A percentile compares a stretch with the other conserved stretches of the same genome.
Conservation (phyloP, 2,113 vertebrate genomes). For the Sterrhoptilus dennistouni region DNA sequence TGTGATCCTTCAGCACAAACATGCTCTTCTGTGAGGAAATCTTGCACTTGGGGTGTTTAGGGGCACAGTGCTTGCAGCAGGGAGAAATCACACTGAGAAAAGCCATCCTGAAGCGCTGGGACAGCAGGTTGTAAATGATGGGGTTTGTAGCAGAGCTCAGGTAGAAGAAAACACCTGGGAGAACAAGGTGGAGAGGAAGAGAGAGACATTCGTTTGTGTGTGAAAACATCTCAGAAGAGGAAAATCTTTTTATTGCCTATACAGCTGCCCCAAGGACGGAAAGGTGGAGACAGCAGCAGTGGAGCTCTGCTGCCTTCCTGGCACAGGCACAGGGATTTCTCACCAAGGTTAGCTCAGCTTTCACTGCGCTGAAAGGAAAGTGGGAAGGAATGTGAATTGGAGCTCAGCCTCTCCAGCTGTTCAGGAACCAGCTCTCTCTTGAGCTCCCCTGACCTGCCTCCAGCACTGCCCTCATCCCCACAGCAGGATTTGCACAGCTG, state of each 20-base stretch:
- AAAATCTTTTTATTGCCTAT: neutral
- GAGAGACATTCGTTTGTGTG: neutral
- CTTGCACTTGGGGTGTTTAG: neutral
- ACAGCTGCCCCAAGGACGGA: neutral
- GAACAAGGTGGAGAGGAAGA: neutral
- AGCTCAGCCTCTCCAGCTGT: neutral
- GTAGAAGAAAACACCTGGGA: slow-evolving; percentile 80
- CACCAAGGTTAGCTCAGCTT: neutral
- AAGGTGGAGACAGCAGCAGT: neutral
- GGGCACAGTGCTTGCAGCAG: slow-evolving; percentile 37
- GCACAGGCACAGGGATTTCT: neutral
- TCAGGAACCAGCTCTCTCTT: neutral
- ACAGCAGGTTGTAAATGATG: slow-evolving; percentile 80
- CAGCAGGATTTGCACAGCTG: slow-evolving; percentile 3
- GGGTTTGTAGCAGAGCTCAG: slow-evolving; percentile 81
- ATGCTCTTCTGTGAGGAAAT: slow-evolving; percentile 33
- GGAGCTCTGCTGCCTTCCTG: neutral
- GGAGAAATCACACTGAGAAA: slow-evolving; percentile 70
- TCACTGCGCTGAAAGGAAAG: neutral
- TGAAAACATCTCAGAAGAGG: neutral
- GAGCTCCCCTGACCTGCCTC: neutral
- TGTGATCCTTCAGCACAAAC: slow-evolving; percentile 52
- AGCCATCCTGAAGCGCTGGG: slow-evolving; percentile 74
- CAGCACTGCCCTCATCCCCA: neutral
- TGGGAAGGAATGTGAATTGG: neutral